These are phyloP conservation scores for Paramuricea clavata DNA, from an alignment of 92 coral and sea anemone species.

Conservation along the genomic window DNA sequence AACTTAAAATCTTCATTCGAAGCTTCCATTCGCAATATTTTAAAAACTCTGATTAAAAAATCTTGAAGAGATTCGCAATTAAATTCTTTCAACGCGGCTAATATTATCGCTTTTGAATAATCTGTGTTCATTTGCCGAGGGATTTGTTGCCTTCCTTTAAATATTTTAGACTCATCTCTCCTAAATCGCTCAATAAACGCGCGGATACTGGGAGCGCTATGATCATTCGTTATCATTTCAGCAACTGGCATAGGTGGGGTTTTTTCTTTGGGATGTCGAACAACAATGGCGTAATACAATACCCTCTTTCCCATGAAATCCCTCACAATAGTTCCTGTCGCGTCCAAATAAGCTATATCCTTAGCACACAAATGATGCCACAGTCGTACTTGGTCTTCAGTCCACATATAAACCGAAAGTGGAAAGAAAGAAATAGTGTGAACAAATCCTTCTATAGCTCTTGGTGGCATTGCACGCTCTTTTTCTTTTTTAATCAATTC, in stretches of 20 bases:
- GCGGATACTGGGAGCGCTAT: constrained; percentile 39
- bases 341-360: constrained; percentile 52
- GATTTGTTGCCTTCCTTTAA: constrained; percentile 15
- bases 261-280: constrained; percentile 47
- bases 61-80: constrained; percentile 50
- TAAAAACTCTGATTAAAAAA: constrained; percentile 47
- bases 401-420: constrained; percentile 14
- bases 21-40: background rate
- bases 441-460: background rate
- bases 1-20: background rate
- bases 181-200: constrained; percentile 43
- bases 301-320: constrained; percentile 17
- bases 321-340: constrained; percentile 57
- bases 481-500: background rate
- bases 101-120: constrained; percentile 45
- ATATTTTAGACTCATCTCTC: constrained; percentile 39
- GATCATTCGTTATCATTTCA: constrained; percentile 62
- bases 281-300: constrained; percentile 53
- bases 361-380: background rate
- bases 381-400: background rate
- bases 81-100: constrained; percentile 48
- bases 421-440: background rate
- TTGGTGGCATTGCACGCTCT: background rate
- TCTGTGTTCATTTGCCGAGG: constrained; percentile 57
- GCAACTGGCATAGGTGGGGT: constrained; percentile 66